phyloP scores from a whole-genome alignment of 2,888 invertebrate genomes.

The Micoletzkya japonica region DNA sequence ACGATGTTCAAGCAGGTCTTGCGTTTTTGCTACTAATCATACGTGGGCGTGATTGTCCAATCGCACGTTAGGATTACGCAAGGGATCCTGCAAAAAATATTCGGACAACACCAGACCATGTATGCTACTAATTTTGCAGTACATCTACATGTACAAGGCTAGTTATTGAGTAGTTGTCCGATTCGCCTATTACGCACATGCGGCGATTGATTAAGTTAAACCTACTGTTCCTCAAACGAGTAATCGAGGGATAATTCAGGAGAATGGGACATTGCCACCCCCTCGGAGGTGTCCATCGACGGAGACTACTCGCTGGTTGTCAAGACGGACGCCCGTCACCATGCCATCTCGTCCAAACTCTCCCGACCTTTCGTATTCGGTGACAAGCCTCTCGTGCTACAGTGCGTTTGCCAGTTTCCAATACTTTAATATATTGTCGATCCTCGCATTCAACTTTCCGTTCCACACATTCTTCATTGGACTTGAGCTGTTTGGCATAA shows the following conservation, averaged over 20 bases:
- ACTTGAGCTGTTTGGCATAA: not conserved
- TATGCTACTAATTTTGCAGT: not conserved
- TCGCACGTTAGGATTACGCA: no score
- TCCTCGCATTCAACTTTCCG: not conserved
- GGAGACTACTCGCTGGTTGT: conserved; percentile 86
- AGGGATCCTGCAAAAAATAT: no score
- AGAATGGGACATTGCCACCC: conserved; percentile 76
- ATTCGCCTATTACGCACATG: not conserved
- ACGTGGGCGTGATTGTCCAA: not conserved
- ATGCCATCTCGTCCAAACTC: conserved; percentile 83
- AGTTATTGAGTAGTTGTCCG: not conserved
- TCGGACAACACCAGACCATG: no score
- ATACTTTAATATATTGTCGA: not conserved
- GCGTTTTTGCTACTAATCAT: not conserved
- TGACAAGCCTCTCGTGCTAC: conserved; percentile 79
- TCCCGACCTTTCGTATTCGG: conserved; percentile 81
- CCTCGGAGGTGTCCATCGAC: conserved; percentile 77
- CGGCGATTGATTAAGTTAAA: not conserved
- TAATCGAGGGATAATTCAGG: conserved; percentile 65
- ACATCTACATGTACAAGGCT: not conserved
- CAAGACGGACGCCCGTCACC: conserved; percentile 88
- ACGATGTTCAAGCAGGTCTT: not conserved
- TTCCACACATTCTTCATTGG: not conserved
- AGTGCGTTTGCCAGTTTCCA: no score
- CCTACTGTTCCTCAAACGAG: not conserved